phyloP scores from a whole-genome alignment of 1,140 invertebrate species.

The Rhynchophorus ferrugineus region DNA sequence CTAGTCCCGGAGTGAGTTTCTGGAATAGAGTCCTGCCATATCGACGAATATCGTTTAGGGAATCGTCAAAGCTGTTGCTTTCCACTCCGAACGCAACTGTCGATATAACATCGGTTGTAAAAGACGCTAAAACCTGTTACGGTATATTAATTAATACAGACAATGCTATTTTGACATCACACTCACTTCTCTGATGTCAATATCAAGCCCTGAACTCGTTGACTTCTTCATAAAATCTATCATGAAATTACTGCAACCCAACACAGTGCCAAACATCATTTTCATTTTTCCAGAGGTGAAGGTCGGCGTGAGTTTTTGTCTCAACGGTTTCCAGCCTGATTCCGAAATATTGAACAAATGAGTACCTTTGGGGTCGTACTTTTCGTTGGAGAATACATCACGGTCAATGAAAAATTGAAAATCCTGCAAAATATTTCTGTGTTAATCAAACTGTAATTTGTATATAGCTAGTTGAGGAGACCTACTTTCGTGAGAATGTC shows the following conservation, averaged over 20 bases:
- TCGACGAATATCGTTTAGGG: too few species aligned
- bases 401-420: constrained; percentile 44
- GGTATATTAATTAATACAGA: not conserved
- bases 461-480: too few species aligned
- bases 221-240: not conserved
- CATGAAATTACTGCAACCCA: constrained; percentile 8
- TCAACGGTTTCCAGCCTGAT: constrained; percentile 42
- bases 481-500: too few species aligned
- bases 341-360: constrained; percentile 43
- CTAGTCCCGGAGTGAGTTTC: too few species aligned
- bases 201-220: constrained; percentile 10
- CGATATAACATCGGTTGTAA: constrained; percentile 51
- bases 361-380: constrained; percentile 42
- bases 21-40: too few species aligned
- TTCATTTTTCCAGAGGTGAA: constrained; percentile 45
- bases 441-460: too few species aligned
- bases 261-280: constrained; percentile 32
- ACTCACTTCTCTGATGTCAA: constrained; percentile 19
- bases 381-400: constrained; percentile 37
- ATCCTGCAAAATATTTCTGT: constrained; percentile 35
- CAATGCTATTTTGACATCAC: not conserved
- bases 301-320: constrained; percentile 41
- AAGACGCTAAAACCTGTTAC: not conserved
- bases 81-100: constrained; percentile 54
- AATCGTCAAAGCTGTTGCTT: constrained; percentile 46